Evolutionary conservation across 2,797 vertebrate genomes (phyloP).

Genomic region (Philypnodon macrostomus): DNA sequence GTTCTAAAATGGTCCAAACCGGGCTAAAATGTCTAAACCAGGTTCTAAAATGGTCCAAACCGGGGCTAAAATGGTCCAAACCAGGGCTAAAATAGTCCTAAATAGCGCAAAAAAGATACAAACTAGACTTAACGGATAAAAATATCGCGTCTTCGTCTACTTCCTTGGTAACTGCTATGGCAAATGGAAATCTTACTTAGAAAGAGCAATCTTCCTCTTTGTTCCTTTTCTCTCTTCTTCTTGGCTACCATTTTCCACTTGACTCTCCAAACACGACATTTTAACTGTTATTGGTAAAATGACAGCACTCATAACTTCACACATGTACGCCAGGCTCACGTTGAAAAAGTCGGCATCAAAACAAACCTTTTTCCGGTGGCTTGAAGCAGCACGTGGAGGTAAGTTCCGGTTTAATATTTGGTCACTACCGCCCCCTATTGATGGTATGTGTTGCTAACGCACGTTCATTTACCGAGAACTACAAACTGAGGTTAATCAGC

Average conservation of each 20-base stretch:
- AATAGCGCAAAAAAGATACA: too few relatives aligned
- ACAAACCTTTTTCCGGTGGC: slow-evolving; percentile 56
- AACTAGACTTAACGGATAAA: too few relatives aligned
- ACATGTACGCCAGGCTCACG: rapidly evolving
- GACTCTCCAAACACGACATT: slow-evolving; percentile 29
- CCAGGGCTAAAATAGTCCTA: too few relatives aligned
- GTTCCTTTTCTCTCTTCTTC: slow-evolving; percentile 45
- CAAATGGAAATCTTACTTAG: slow-evolving; percentile 49
- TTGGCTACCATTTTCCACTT: neutral
- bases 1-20: too few relatives aligned
- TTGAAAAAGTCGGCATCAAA: slow-evolving; percentile 35
- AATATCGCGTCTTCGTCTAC: too few relatives aligned
- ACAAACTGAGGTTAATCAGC: too few relatives aligned
- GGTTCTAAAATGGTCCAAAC: too few relatives aligned
- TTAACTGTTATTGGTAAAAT: neutral
- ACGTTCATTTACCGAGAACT: neutral
- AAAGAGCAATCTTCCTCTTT: slow-evolving; percentile 73
- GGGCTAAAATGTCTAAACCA: too few relatives aligned
- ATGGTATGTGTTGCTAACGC: slow-evolving; percentile 8
- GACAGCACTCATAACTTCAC: neutral
- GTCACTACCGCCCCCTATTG: slow-evolving; percentile 48
- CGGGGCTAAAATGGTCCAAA: too few relatives aligned
- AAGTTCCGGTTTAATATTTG: slow-evolving; percentile 43
- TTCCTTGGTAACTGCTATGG: too few relatives aligned
- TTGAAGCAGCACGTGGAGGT: slow-evolving; percentile 32